Conservation (phyloP, 1,140 invertebrate genomes). For the Monochamus saltuarius region DNA sequence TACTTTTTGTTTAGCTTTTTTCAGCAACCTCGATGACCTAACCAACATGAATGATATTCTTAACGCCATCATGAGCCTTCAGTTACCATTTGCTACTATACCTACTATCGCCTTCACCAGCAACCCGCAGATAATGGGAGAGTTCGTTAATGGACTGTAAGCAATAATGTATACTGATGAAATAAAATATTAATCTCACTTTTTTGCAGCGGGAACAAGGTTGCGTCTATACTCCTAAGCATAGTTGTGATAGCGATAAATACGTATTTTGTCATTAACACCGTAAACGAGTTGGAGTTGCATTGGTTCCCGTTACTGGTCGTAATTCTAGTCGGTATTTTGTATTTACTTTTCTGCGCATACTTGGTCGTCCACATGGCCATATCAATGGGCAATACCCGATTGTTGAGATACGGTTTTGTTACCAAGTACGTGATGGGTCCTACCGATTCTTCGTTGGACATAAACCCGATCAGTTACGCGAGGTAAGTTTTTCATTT, state of each 20-base stretch:
- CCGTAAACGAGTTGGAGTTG: slow-evolving; percentile 56
- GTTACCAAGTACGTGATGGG: slow-evolving; percentile 45
- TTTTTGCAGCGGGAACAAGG: slow-evolving; percentile 64
- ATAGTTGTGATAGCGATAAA: slow-evolving; percentile 78
- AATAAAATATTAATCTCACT: neutral
- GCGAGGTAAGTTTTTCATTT: slow-evolving; percentile 34
- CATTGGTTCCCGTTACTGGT: slow-evolving; percentile 57
- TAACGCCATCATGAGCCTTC: slow-evolving; percentile 87
- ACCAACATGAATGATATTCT: slow-evolving; percentile 87
- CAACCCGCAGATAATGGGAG: slow-evolving; percentile 79
- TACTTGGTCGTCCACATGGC: slow-evolving; percentile 73
- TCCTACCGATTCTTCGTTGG: slow-evolving; percentile 28
- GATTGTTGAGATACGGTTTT: slow-evolving; percentile 46
- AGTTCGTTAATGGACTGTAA: slow-evolving; percentile 77
- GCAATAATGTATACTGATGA: slow-evolving; percentile 25
- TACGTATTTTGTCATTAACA: slow-evolving; percentile 74
- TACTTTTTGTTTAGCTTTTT: slow-evolving; percentile 80
- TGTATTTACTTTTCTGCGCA: slow-evolving; percentile 70
- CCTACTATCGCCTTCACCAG: slow-evolving; percentile 90
- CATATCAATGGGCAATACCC: slow-evolving; percentile 63
- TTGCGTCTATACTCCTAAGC: slow-evolving; percentile 67
- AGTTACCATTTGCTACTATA: slow-evolving; percentile 82
- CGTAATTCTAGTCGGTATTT: slow-evolving; percentile 60
- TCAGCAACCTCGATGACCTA: slow-evolving; percentile 72
- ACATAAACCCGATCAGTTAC: slow-evolving; percentile 36